Percentiles rank a stretch among this genome's conserved stretches.
phyloP scores from a whole-genome alignment of 2,888 invertebrate species.

The Microchrysa polita region DNA sequence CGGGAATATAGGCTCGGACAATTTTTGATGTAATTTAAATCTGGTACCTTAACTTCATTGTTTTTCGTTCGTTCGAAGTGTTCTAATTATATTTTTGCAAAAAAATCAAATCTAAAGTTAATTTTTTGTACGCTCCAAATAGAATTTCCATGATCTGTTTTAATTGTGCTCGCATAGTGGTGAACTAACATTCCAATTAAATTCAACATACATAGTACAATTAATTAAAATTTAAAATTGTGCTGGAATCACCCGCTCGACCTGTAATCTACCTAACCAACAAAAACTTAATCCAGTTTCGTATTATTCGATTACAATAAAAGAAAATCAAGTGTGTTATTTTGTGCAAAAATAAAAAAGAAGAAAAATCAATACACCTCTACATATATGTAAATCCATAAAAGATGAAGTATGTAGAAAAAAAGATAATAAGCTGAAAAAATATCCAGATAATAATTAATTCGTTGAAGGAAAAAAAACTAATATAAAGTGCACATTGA shows the following conservation, averaged over 20 bases:
- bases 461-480: background rate
- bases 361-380: constrained; percentile 1
- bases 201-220: too few species aligned
- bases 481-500: constrained; percentile 22
- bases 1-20: background rate
- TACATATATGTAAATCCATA: background rate
- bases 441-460: constrained; percentile 26
- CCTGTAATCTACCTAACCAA: too few species aligned
- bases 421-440: background rate
- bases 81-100: too few species aligned
- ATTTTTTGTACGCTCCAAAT: too few species aligned
- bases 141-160: background rate
- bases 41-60: background rate
- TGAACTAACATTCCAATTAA: background rate
- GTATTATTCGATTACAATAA: constrained; percentile 1
- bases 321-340: constrained; percentile 19
- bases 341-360: constrained; percentile 11
- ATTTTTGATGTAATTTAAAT: background rate
- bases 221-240: too few species aligned
- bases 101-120: too few species aligned
- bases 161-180: background rate
- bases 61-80: background rate
- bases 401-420: constrained; percentile 1
- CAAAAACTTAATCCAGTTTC: background rate
- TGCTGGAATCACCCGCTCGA: too few species aligned